These are phyloP conservation scores for Phyllopteryx taeniolatus DNA, from an alignment of 2,113 vertebrate species.

Conservation along the genomic window DNA sequence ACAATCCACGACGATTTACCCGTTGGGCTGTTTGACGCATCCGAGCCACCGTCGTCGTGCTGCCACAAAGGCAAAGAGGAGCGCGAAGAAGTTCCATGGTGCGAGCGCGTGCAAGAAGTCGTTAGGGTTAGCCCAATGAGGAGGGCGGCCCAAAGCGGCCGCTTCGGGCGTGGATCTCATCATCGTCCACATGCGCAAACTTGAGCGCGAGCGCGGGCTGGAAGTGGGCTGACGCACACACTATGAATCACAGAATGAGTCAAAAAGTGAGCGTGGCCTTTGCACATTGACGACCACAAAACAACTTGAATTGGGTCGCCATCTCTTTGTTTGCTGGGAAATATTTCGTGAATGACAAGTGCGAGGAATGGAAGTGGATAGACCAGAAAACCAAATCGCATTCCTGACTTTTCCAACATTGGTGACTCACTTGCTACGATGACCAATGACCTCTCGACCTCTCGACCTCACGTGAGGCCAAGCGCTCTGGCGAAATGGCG, in stretches of 20 bases:
- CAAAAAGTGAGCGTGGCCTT: constrained; percentile 30
- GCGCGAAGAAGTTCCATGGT: background rate
- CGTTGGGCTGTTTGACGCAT: background rate
- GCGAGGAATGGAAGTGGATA: background rate
- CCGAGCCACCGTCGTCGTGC: background rate
- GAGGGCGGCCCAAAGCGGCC: no score
- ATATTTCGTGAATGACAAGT: background rate
- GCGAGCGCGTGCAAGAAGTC: background rate
- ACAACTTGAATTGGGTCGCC: background rate
- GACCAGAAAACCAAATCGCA: constrained; percentile 4
- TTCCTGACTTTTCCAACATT: background rate
- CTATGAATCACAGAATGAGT: constrained; percentile 61
- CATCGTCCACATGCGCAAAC: no score
- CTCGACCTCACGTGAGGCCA: no score
- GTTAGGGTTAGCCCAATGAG: no score
- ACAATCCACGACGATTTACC: background rate
- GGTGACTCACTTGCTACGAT: constrained; percentile 45
- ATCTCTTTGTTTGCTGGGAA: background rate
- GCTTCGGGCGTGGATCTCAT: no score
- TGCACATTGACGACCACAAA: background rate
- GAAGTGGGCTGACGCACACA: constrained; percentile 18
- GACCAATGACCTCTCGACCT: no score
- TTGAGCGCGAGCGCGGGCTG: no score
- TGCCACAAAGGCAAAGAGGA: background rate
- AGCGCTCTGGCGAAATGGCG: no score